phyloP scores from a whole-genome alignment of 2,113 vertebrate species.

The Saimiri boliviensis region DNA sequence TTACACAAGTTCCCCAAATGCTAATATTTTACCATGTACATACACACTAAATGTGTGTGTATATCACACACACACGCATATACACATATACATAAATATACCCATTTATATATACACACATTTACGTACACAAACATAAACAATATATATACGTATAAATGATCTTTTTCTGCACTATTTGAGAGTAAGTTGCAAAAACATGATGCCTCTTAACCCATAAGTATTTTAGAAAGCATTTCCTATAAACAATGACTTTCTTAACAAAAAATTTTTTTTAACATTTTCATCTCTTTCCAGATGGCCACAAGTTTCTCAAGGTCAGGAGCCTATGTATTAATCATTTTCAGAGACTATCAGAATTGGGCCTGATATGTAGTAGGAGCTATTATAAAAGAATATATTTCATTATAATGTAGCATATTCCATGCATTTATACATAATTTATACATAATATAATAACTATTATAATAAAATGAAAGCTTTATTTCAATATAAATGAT shows the following conservation, averaged over 20 bases:
- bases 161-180: neutral
- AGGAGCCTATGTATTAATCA: neutral
- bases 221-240: slow-evolving; percentile 33
- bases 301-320: neutral
- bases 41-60: neutral
- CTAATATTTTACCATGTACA: neutral
- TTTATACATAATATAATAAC: neutral
- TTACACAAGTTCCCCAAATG: neutral
- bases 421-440: neutral
- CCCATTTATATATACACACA: neutral
- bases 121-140: neutral
- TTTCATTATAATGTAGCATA: neutral
- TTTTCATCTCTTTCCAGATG: neutral
- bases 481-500: neutral
- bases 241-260: slow-evolving; percentile 5
- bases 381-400: neutral
- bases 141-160: neutral
- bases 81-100: neutral
- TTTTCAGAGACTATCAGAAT: neutral
- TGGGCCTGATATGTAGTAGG: neutral
- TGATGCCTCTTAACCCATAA: neutral
- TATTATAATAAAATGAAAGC: neutral
- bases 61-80: neutral
- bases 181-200: neutral
- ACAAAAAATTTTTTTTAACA: neutral